Conservation (phyloP, 1,140 invertebrate genomes). For the Drosophila sturtevanti region DNA sequence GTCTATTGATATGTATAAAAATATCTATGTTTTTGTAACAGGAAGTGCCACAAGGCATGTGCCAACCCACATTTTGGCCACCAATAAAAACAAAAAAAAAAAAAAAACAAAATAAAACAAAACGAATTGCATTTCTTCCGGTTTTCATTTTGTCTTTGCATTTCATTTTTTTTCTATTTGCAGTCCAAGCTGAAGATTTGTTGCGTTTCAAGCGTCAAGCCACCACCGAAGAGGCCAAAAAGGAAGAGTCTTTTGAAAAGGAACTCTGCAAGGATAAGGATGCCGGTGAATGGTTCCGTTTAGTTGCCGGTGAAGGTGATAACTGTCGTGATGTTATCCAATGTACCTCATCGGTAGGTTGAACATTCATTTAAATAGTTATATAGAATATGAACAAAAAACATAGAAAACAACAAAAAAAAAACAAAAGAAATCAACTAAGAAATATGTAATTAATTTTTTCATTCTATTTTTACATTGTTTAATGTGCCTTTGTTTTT, state of each 20-base stretch:
- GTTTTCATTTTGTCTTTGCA: constrained; percentile 36
- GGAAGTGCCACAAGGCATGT: constrained; percentile 54
- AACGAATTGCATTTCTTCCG: constrained; percentile 61
- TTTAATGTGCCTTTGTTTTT: not conserved
- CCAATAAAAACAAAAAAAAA: not conserved
- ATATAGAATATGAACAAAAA: no score
- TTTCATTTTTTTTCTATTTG: constrained; percentile 40
- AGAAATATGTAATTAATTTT: no score
- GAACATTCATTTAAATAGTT: not conserved
- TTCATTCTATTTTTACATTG: not conserved
- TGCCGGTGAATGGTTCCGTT: constrained; percentile 97
- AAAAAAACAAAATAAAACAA: no score
- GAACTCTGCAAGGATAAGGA: constrained; percentile 97
- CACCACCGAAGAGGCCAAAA: constrained; percentile 86
- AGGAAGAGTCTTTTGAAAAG: constrained; percentile 92
- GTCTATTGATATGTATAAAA: constrained; percentile 11
- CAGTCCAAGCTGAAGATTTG: constrained; percentile 83
- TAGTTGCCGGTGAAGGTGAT: constrained; percentile 94
- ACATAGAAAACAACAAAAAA: not conserved
- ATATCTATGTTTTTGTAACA: constrained; percentile 65
- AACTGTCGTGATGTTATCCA: constrained; percentile 97
- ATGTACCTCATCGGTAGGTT: constrained; percentile 94
- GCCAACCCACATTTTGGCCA: constrained; percentile 68
- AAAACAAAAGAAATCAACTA: no score
- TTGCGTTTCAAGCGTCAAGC: constrained; percentile 85